These are phyloP conservation scores for Dasyurus viverrinus DNA, from an alignment of 2,113 vertebrate species.

Conservation along the genomic window DNA sequence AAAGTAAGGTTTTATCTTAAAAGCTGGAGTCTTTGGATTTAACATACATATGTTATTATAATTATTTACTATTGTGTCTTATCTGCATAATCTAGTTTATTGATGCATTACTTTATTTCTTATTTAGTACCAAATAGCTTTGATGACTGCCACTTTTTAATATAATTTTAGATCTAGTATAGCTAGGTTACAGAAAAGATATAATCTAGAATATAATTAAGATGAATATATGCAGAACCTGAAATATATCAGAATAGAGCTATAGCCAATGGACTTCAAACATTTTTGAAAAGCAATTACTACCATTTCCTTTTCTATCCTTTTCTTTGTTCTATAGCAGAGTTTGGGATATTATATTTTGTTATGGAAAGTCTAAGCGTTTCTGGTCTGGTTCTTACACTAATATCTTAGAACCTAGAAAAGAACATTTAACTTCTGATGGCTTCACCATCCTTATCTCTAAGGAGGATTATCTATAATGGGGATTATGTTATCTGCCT, in stretches of 20 bases:
- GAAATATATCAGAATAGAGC: constrained; percentile 14
- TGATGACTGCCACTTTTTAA: background rate
- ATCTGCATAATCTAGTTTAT: background rate
- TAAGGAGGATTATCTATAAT: no score
- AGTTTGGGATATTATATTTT: background rate
- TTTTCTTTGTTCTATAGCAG: constrained; percentile 7
- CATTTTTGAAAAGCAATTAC: background rate
- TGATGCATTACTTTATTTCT: background rate
- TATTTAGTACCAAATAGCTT: background rate
- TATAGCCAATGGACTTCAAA: background rate
- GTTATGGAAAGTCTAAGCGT: background rate
- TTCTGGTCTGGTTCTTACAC: background rate
- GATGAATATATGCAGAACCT: background rate
- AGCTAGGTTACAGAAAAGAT: background rate
- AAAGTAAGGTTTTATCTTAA: background rate
- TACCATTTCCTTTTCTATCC: background rate
- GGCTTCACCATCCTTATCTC: no score
- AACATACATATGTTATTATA: background rate
- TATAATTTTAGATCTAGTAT: background rate
- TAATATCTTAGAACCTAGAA: background rate
- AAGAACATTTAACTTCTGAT: no score
- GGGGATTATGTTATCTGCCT: no score
- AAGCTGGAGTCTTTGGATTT: no score
- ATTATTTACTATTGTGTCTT: background rate
- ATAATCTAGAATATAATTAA: background rate